phyloP scores from a whole-genome alignment of 2,888 invertebrate species.

The Lasioglossum leucozonium region DNA sequence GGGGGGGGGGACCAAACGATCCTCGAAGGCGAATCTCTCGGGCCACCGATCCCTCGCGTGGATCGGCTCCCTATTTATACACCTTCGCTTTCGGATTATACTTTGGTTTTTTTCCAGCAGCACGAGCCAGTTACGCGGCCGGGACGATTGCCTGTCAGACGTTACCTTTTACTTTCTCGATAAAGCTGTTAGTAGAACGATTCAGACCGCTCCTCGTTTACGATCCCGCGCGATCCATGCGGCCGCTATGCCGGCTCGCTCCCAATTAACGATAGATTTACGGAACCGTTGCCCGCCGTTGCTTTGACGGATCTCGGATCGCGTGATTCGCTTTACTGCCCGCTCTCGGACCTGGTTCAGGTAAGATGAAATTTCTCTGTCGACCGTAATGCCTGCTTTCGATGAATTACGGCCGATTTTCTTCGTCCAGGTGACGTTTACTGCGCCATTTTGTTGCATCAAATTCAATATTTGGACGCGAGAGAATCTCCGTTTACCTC shows the following conservation, averaged over 20 bases:
- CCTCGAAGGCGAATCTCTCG: constrained; percentile 21
- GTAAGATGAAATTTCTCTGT: background rate
- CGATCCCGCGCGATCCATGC: constrained; percentile 17
- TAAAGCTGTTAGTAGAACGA: constrained; percentile 27
- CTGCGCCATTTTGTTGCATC: background rate
- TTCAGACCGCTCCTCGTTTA: constrained; percentile 23
- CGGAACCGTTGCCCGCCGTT: constrained; percentile 9
- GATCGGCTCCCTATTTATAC: constrained; percentile 22
- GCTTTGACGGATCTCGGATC: background rate
- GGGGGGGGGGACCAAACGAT: background rate
- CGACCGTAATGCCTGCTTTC: background rate
- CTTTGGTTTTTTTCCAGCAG: background rate
- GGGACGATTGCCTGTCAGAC: constrained; percentile 22
- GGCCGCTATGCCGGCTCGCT: background rate
- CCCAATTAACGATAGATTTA: constrained; percentile 19
- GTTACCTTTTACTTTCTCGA: constrained; percentile 29
- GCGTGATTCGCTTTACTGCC: constrained; percentile 6
- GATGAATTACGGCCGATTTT: background rate
- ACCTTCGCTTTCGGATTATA: constrained; percentile 12
- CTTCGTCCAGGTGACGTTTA: background rate
- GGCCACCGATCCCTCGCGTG: constrained; percentile 10
- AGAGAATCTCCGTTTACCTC: background rate
- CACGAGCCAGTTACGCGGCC: constrained; percentile 20
- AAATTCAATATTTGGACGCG: background rate
- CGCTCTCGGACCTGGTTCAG: background rate